Evolutionary conservation across 2,888 invertebrate species (phyloP).

Genomic region (Lochmaea crataegi): DNA sequence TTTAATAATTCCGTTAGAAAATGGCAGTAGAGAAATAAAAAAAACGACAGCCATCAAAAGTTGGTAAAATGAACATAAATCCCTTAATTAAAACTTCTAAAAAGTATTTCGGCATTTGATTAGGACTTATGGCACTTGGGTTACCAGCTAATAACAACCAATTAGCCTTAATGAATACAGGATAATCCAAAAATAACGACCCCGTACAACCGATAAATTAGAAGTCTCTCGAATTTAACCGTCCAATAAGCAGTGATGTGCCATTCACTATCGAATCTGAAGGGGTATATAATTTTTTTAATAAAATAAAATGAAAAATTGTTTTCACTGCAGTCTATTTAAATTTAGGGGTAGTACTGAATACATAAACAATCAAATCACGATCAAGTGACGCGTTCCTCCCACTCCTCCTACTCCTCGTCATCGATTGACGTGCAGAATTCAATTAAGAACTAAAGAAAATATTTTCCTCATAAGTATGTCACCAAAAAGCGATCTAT

Average conservation of each 20-base stretch:
- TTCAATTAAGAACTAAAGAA: conserved; percentile 39
- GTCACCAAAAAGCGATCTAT: conserved; percentile 39
- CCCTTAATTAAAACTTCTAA: conserved; percentile 35
- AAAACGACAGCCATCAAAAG: not conserved
- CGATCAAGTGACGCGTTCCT: not conserved
- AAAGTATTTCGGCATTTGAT: conserved; percentile 40
- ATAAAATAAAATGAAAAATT: no score
- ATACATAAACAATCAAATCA: conserved; percentile 3
- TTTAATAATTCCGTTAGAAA: no score
- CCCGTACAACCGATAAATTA: conserved; percentile 53
- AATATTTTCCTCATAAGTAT: conserved; percentile 41
- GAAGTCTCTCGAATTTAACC: conserved; percentile 37
- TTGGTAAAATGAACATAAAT: conserved; percentile 24
- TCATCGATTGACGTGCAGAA: conserved; percentile 22
- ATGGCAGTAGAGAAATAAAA: not conserved
- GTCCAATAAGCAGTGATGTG: conserved; percentile 19
- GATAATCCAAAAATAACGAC: conserved; percentile 56
- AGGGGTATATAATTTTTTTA: not conserved
- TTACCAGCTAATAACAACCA: conserved; percentile 45
- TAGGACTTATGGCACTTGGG: conserved; percentile 44
- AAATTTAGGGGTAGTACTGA: not conserved
- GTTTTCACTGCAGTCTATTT: not conserved
- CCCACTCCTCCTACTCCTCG: no score
- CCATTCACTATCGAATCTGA: not conserved
- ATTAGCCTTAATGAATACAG: conserved; percentile 46